Conservation (phyloP, 2,888 invertebrate genomes). For the Ochropleura plecta region DNA sequence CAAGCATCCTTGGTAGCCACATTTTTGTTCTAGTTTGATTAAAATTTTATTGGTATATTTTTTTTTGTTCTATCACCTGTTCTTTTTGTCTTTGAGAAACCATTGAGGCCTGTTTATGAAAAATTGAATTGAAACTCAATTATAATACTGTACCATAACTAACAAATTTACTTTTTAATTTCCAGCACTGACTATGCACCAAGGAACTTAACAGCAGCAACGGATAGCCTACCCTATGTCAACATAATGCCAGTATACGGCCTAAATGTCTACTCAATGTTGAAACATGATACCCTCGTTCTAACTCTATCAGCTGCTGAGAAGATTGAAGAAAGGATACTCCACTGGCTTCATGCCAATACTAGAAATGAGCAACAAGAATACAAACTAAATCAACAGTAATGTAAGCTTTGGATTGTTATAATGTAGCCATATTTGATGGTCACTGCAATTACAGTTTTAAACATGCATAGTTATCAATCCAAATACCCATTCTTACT, state of each 20-base stretch:
- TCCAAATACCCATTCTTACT: neutral
- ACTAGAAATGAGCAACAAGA: slow-evolving; percentile 85
- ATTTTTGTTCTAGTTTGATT: neutral
- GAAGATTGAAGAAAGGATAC: slow-evolving; percentile 94
- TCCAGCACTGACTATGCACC: slow-evolving; percentile 96
- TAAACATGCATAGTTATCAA: neutral
- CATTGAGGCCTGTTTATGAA: too few relatives aligned
- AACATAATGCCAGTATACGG: slow-evolving; percentile 99
- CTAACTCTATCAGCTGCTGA: slow-evolving; percentile 96
- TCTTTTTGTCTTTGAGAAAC: neutral
- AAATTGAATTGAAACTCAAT: too few relatives aligned
- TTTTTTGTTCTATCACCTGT: neutral
- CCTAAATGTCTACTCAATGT: slow-evolving; percentile 98
- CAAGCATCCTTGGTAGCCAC: neutral
- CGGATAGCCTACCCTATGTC: slow-evolving; percentile 94
- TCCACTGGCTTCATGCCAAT: slow-evolving; percentile 92
- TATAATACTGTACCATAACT: slow-evolving; percentile 5
- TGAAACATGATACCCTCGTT: slow-evolving; percentile 98
- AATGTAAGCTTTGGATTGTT: slow-evolving; percentile 50
- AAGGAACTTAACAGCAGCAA: slow-evolving; percentile 96
- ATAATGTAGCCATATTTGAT: neutral
- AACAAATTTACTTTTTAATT: neutral
- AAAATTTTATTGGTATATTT: too few relatives aligned
- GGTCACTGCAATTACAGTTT: neutral
- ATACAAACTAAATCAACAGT: slow-evolving; percentile 92